These are phyloP conservation scores for Phyllostomus hastatus DNA, from an alignment of 2,113 vertebrate genomes.

Conservation along the genomic window DNA sequence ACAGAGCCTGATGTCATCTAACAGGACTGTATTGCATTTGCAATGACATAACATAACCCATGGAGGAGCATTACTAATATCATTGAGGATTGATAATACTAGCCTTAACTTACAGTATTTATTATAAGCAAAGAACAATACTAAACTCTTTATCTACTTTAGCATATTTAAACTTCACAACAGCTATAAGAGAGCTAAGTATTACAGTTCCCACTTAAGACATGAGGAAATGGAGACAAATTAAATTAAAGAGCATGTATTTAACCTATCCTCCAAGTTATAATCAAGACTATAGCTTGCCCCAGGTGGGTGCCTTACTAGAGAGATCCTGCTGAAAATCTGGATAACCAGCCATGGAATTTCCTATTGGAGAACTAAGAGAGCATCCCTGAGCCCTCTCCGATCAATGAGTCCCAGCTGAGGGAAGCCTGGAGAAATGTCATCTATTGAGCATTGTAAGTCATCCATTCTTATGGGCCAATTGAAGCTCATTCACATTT, in stretches of 20 bases:
- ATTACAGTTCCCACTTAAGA: background rate
- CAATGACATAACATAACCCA: background rate
- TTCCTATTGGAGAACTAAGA: background rate
- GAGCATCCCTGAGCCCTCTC: background rate
- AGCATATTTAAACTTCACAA: background rate
- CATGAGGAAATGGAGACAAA: conserved; percentile 5
- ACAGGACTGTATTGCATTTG: background rate
- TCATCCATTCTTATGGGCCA: background rate
- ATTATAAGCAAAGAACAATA: background rate
- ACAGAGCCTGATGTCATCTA: background rate
- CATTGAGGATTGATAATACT: background rate
- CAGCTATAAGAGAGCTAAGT: background rate
- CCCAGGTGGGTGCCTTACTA: background rate
- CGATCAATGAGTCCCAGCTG: background rate
- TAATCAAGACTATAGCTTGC: background rate
- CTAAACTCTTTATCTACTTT: background rate
- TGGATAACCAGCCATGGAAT: background rate
- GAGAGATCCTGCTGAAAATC: background rate
- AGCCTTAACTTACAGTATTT: background rate
- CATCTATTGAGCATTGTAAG: background rate
- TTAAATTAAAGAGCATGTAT: background rate
- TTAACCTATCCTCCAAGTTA: background rate
- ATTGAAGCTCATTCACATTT: conserved; percentile 52
- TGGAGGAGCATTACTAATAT: background rate
- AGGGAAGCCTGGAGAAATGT: background rate